These are phyloP conservation scores for Python bivittatus DNA, from an alignment of 2,113 vertebrate species.

Conservation along the genomic window DNA sequence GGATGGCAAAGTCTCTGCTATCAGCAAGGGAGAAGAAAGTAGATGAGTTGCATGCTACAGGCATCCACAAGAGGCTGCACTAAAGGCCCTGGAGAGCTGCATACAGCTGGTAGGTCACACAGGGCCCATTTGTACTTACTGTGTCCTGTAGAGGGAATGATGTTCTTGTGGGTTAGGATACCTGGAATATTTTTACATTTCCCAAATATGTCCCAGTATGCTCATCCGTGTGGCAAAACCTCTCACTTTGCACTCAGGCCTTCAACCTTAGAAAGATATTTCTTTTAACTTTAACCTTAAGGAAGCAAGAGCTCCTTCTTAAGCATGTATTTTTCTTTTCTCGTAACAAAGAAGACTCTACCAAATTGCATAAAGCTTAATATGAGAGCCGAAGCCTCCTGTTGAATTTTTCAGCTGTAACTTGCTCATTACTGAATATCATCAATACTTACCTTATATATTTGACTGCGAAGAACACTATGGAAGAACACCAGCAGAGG, in stretches of 20 bases:
- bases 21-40: not conserved
- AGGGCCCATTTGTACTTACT: not conserved
- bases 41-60: not conserved
- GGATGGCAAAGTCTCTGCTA: not conserved
- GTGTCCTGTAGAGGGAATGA: not conserved
- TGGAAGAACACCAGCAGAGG: conserved; percentile 56
- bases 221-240: not conserved
- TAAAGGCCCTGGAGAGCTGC: not conserved
- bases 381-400: conserved; percentile 46
- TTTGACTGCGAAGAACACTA: conserved; percentile 54
- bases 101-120: not conserved
- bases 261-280: not conserved
- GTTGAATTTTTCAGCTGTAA: conserved; percentile 44
- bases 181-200: not conserved
- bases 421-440: conserved; percentile 34
- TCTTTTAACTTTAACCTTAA: not conserved
- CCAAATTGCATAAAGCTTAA: conserved; percentile 37
- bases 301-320: not conserved
- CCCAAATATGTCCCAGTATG: not conserved
- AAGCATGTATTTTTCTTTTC: not conserved
- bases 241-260: not conserved
- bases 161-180: not conserved
- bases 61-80: not conserved
- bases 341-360: conserved; percentile 37
- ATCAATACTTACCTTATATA: conserved; percentile 44